phyloP scores from a whole-genome alignment of 2,113 vertebrate genomes.

The Kobus ellipsiprymnus region DNA sequence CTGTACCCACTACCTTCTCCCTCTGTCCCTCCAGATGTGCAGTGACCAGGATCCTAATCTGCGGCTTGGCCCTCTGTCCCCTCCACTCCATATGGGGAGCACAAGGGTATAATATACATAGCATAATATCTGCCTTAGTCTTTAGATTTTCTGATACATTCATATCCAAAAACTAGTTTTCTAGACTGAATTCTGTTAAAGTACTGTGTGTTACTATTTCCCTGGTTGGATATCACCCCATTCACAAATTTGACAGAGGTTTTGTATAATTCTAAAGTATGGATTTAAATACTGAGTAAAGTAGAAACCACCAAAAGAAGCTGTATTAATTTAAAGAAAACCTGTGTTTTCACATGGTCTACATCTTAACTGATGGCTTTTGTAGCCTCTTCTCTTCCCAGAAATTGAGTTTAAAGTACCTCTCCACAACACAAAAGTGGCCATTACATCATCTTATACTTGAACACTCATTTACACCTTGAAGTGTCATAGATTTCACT shows the following conservation, averaged over 20 bases:
- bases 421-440: conserved; percentile 30
- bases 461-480: conserved; percentile 29
- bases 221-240: background rate
- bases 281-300: background rate
- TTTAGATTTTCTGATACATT: background rate
- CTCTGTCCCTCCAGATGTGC: background rate
- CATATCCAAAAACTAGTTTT: background rate
- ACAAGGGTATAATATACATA: background rate
- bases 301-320: conserved; percentile 25
- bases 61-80: background rate
- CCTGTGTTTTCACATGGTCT: conserved; percentile 15
- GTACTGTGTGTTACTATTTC: background rate
- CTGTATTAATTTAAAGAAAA: conserved; percentile 45
- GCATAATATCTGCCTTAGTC: background rate
- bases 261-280: conserved; percentile 27
- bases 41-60: background rate
- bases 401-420: conserved; percentile 20
- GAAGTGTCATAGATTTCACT: conserved; percentile 56
- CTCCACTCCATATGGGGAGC: background rate
- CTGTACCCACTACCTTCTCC: background rate
- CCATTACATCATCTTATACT: conserved; percentile 15
- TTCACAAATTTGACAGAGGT: conserved; percentile 9
- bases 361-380: conserved; percentile 32
- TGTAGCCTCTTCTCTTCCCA: background rate
- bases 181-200: background rate